Evolutionary conservation across 2,888 invertebrate genomes (phyloP).

Genomic region (Gasteruption jaculator): DNA sequence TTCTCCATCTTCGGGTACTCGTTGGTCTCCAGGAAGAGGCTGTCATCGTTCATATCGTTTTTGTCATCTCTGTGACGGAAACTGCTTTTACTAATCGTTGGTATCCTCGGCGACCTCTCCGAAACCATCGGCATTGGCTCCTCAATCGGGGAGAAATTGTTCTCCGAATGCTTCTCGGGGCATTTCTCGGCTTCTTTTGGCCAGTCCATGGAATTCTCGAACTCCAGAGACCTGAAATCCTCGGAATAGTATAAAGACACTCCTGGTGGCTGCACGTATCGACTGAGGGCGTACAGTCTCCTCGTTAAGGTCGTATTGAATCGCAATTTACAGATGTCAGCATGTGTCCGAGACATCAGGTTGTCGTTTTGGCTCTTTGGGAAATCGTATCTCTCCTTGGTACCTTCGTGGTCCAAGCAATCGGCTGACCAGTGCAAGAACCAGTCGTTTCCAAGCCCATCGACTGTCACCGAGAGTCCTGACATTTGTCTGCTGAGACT

Average conservation of each 20-base stretch:
- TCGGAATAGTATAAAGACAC: conserved; percentile 66
- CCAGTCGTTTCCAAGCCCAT: conserved; percentile 68
- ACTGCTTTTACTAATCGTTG: conserved; percentile 21
- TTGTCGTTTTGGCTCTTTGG: conserved; percentile 31
- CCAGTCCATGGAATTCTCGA: conserved; percentile 52
- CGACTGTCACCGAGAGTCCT: conserved; percentile 58
- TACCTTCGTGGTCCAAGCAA: conserved; percentile 54
- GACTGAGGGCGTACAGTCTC: conserved; percentile 63
- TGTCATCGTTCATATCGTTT: conserved; percentile 8
- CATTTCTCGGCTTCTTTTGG: conserved; percentile 52
- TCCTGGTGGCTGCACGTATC: conserved; percentile 68
- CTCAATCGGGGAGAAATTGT: no score
- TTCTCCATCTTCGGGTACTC: conserved; percentile 22
- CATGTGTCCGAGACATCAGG: conserved; percentile 36
- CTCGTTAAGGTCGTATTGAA: conserved; percentile 67
- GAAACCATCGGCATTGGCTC: conserved; percentile 30
- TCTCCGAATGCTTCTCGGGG: conserved; percentile 48
- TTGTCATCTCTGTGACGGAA: conserved; percentile 22
- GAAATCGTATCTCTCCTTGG: conserved; percentile 56
- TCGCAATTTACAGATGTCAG: conserved; percentile 65
- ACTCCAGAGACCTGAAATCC: conserved; percentile 45
- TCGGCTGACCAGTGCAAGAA: conserved; percentile 75
- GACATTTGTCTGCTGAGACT: conserved; percentile 61
- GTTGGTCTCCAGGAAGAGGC: conserved; percentile 19
- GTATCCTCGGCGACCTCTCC: conserved; percentile 29